Conservation (phyloP, 2,888 invertebrate genomes). For the Drosophila siamana region DNA sequence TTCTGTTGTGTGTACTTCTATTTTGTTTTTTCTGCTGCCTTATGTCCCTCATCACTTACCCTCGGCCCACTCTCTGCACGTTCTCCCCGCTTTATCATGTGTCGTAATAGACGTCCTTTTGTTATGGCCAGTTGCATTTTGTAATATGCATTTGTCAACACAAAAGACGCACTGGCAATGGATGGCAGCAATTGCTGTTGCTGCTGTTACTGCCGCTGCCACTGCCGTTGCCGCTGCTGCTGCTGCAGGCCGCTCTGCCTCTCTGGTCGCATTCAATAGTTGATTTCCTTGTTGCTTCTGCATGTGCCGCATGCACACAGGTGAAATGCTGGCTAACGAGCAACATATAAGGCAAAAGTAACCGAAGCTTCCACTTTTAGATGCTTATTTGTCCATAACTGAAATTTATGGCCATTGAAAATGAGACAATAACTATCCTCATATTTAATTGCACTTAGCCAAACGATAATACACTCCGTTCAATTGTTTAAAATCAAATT, state of each 20-base stretch:
- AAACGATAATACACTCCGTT: not conserved
- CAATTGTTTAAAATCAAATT: not conserved
- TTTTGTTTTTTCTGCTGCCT: constrained; percentile 29
- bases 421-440: constrained; percentile 32
- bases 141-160: constrained; percentile 78
- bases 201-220: not conserved
- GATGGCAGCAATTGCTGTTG: constrained; percentile 29
- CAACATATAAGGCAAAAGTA: constrained; percentile 43
- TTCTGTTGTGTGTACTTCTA: constrained; percentile 20
- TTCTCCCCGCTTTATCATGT: constrained; percentile 27
- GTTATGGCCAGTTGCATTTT: constrained; percentile 72
- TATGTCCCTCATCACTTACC: not conserved
- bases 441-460: constrained; percentile 12
- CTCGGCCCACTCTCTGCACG: not conserved
- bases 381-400: constrained; percentile 48
- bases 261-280: constrained; percentile 14
- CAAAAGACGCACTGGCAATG: constrained; percentile 54
- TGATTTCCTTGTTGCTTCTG: constrained; percentile 16
- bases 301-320: constrained; percentile 33
- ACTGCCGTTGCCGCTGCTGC: not conserved
- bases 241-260: too few relatives aligned
- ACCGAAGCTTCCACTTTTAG: constrained; percentile 31
- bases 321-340: constrained; percentile 62
- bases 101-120: constrained; percentile 70
- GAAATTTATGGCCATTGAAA: constrained; percentile 40